Conservation (phyloP, 2,113 vertebrate genomes). For the Colossoma macropomum region DNA sequence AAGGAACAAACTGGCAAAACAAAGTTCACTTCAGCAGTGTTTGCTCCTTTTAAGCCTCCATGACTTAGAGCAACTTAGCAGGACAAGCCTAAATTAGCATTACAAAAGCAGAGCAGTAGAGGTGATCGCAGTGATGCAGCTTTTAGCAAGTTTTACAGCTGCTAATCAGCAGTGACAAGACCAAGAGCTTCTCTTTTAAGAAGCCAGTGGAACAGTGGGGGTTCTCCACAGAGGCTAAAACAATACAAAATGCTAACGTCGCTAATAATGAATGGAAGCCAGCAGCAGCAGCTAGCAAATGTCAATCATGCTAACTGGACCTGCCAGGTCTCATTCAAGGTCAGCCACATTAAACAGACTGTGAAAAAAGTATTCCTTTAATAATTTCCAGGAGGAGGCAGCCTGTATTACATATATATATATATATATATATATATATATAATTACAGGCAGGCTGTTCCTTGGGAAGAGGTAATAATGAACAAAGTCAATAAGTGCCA, state of each 20-base stretch:
- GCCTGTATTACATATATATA: too few relatives aligned
- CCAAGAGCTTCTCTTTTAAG: neutral
- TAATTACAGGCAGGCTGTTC: too few relatives aligned
- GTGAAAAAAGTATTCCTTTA: too few relatives aligned
- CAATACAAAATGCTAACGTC: neutral
- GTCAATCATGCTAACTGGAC: too few relatives aligned
- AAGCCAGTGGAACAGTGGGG: neutral
- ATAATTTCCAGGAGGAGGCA: too few relatives aligned
- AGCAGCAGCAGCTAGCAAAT: neutral
- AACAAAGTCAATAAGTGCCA: neutral
- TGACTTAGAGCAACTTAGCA: neutral
- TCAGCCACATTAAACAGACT: too few relatives aligned
- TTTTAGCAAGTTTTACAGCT: too few relatives aligned
- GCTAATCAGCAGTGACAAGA: too few relatives aligned
- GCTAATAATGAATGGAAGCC: too few relatives aligned
- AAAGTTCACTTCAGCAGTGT: neutral
- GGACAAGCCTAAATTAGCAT: neutral
- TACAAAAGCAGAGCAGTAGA: neutral
- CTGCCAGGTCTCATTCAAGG: too few relatives aligned
- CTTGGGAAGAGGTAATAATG: neutral
- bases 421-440: too few relatives aligned
- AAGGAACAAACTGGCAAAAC: neutral
- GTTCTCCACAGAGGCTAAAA: neutral
- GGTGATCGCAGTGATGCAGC: neutral
- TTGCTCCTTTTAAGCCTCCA: neutral